Conservation (phyloP, 2,888 invertebrate genomes). For the Hedychridium roseum region DNA sequence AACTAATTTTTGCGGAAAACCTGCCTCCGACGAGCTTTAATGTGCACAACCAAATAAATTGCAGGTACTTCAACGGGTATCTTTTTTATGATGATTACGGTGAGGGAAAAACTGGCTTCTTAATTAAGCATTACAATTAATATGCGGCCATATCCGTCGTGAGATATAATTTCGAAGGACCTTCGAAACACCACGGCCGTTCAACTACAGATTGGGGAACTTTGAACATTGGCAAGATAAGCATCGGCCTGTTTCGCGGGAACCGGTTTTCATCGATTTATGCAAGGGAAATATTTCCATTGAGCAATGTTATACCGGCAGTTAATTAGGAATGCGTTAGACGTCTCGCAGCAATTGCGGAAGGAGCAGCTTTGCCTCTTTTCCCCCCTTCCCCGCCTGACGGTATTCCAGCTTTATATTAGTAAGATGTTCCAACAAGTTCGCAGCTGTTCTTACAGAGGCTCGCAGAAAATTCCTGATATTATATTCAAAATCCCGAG, state of each 20-base stretch:
- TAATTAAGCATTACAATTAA: constrained; percentile 18
- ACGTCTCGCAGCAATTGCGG: constrained; percentile 8
- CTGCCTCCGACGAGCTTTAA: too few relatives aligned
- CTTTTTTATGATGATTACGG: constrained; percentile 3
- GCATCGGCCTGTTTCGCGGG: too few relatives aligned
- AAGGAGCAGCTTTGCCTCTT: constrained; percentile 4
- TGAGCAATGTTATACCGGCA: too few relatives aligned
- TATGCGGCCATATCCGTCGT: constrained; percentile 2
- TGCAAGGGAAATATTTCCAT: too few relatives aligned
- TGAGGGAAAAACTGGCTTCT: constrained; percentile 13
- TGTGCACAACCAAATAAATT: too few relatives aligned
- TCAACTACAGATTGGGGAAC: too few relatives aligned
- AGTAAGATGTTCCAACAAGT: constrained; percentile 18
- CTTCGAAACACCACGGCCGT: background rate
- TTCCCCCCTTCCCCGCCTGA: background rate
- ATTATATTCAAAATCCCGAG: constrained; percentile 44
- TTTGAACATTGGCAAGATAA: too few relatives aligned
- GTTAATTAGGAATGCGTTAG: constrained; percentile 21
- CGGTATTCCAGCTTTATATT: constrained; percentile 17
- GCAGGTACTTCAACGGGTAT: too few relatives aligned
- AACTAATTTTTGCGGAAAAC: constrained; percentile 22
- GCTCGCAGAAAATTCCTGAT: constrained; percentile 36
- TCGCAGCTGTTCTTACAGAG: constrained; percentile 26
- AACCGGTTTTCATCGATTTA: too few relatives aligned
- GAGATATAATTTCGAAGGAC: constrained; percentile 4